A percentile compares a stretch with the other conserved stretches of the same genome.
Evolutionary conservation across 2,113 vertebrate species (phyloP).

Genomic region (Peromyscus polionotus): DNA sequence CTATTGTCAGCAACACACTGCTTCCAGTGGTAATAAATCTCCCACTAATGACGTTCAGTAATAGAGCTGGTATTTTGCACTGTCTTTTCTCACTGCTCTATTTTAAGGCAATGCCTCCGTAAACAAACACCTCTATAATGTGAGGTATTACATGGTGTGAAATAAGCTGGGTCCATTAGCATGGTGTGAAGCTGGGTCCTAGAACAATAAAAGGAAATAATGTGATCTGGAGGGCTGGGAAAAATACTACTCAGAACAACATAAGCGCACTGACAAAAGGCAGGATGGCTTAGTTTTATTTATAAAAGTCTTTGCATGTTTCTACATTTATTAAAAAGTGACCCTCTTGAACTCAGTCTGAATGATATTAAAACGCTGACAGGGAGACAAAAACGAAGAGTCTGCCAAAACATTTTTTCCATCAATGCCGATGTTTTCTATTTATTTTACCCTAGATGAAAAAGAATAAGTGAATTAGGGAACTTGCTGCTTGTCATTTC

Average conservation of each 20-base stretch:
- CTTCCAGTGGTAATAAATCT: conserved; percentile 72
- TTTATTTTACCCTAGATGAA: conserved; percentile 68
- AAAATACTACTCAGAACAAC: background rate
- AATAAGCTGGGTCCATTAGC: conserved; percentile 75
- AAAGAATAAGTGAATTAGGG: conserved; percentile 51
- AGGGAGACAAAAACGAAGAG: conserved; percentile 54
- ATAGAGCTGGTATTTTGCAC: conserved; percentile 70
- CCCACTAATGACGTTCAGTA: conserved; percentile 74
- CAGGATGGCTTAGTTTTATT: conserved; percentile 65
- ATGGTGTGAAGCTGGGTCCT: conserved; percentile 40
- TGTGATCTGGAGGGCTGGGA: conserved; percentile 51
- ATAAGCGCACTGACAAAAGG: conserved; percentile 58
- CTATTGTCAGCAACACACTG: conserved; percentile 65
- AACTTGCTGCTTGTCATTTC: conserved; percentile 58
- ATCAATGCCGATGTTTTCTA: conserved; percentile 39
- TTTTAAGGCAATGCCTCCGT: conserved; percentile 60
- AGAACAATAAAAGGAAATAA: conserved; percentile 67
- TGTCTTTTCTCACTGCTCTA: background rate
- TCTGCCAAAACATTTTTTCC: conserved; percentile 45
- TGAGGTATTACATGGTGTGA: conserved; percentile 56
- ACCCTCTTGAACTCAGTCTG: conserved; percentile 77
- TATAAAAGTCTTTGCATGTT: conserved; percentile 75
- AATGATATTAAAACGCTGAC: conserved; percentile 72
- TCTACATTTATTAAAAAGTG: conserved; percentile 73
- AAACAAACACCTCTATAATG: conserved; percentile 75